phyloP scores from a whole-genome alignment of 2,888 invertebrate genomes.

The Strigamia crassipes region DNA sequence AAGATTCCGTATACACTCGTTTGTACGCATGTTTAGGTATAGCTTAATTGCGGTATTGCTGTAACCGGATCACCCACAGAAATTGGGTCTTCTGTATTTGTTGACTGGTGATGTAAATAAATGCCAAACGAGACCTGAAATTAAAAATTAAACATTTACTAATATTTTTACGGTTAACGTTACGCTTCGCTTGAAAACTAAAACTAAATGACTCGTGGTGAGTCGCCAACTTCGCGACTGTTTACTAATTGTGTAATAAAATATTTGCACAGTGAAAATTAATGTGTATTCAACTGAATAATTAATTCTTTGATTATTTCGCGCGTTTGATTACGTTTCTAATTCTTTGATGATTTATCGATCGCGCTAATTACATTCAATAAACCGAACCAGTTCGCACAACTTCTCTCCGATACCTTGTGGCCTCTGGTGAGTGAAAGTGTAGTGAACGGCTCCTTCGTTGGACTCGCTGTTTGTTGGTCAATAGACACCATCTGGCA shows the following conservation, averaged over 20 bases:
- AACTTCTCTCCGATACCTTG: slow-evolving; percentile 46
- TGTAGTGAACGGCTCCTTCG: slow-evolving; percentile 57
- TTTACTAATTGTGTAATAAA: neutral
- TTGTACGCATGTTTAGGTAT: neutral
- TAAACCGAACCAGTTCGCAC: neutral
- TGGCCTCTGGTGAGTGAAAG: slow-evolving; percentile 51
- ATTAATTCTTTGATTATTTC: slow-evolving; percentile 20
- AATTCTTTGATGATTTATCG: slow-evolving; percentile 18
- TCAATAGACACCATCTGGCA: slow-evolving; percentile 97
- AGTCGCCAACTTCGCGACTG: neutral
- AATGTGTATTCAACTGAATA: neutral
- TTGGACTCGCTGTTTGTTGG: slow-evolving; percentile 79
- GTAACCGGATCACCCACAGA: slow-evolving; percentile 31
- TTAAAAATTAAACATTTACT: neutral
- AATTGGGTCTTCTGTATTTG: neutral
- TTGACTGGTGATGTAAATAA: slow-evolving; percentile 3
- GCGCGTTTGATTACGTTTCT: slow-evolving; percentile 25
- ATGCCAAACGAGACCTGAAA: slow-evolving; percentile 45
- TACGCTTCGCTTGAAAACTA: neutral
- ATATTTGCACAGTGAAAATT: neutral
- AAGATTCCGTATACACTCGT: neutral
- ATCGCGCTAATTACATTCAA: slow-evolving; percentile 13
- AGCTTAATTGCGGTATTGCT: neutral
- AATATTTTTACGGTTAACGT: neutral
- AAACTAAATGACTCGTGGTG: neutral